Evolutionary conservation across 2,888 invertebrate species (phyloP), one percentile per base, ranked within the genome.

Genomic region (Parasteatoda lunata): DNA sequence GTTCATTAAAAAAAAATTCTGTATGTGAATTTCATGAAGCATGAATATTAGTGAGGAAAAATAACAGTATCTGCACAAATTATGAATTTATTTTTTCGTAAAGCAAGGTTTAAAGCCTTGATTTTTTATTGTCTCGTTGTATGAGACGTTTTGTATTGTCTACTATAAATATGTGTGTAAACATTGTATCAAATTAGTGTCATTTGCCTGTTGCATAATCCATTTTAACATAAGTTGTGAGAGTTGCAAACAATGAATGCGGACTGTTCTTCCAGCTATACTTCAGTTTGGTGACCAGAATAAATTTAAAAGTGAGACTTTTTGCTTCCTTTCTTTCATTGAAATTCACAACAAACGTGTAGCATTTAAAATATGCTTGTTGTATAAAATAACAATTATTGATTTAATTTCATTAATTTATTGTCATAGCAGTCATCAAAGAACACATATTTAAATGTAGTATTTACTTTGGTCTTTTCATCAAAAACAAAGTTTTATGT

Each of bases 101-200:
- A 80, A 45, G 47, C 89, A 89, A 88, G 90, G 90, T 71, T 48
- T 30, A 30, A 66, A 68, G 54, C 87, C 82, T 87, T 82, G 87
- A 78, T 82, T 80, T 70, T 77, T 82, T 81, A 87, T 82, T 82
- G 87, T 87, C 87, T 87, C 87, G 87, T 87, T 87, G 72, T 87
- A 82, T 73, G 87, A 87, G 87, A 87, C 87, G 70, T 85, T 85
- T 85, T 77, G 70, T 85, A 80, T 80, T 83, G 73, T 84, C 77
- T 68, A 78, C 51, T 75, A 73, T 78, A 77, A 78, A 49, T 75
- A 78, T 84, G 78, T 78, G 78, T 75, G 68, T 73, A 73, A 68
- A 59, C n/a, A 78, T 49, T 84, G 73, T 84, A 69, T 84, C 49
- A 78, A 78, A 78, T 51, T 84, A 84, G 71, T 66, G 77, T 77